phyloP scores from a whole-genome alignment of 2,888 invertebrate genomes.

The Monopis laevigella region DNA sequence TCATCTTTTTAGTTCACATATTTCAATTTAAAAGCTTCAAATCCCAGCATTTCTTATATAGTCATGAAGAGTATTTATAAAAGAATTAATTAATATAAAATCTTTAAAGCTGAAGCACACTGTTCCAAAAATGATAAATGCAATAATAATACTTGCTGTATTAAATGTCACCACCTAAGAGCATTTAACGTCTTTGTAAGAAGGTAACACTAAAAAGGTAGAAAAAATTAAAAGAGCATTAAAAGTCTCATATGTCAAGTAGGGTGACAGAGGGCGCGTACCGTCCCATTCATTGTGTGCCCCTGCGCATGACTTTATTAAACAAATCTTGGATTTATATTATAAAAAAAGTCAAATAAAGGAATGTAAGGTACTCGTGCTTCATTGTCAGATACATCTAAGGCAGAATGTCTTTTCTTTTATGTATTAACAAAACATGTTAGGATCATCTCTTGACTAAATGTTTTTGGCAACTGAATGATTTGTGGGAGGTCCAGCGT shows the following conservation, averaged over 20 bases:
- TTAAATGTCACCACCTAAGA: slow-evolving; percentile 22
- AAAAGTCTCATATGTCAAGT: slow-evolving; percentile 34
- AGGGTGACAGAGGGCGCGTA: slow-evolving; percentile 23
- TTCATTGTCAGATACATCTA: background rate
- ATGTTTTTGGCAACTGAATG: too few species aligned
- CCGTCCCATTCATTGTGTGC: background rate
- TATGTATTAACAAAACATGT: background rate
- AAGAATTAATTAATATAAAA: too few species aligned
- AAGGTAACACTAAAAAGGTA: slow-evolving; percentile 22
- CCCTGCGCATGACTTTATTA: slow-evolving; percentile 18
- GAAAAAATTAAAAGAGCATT: slow-evolving; percentile 27
- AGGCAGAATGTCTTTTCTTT: slow-evolving; percentile 1
- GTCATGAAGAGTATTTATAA: too few species aligned
- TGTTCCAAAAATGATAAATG: too few species aligned
- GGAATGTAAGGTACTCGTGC: too few species aligned
- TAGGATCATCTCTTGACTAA: too few species aligned
- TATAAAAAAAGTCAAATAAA: slow-evolving; percentile 9
- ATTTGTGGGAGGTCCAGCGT: slow-evolving; percentile 5
- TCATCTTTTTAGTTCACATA: too few species aligned
- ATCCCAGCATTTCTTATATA: too few species aligned
- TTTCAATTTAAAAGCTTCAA: too few species aligned
- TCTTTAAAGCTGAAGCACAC: too few species aligned
- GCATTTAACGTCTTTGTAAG: slow-evolving; percentile 35
- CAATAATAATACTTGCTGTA: too few species aligned
- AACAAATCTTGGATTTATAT: slow-evolving; percentile 15